Evolutionary conservation across 2,888 invertebrate species (phyloP), one percentile per base, ranked within the genome.

Genomic region (Auanema sp.): DNA sequence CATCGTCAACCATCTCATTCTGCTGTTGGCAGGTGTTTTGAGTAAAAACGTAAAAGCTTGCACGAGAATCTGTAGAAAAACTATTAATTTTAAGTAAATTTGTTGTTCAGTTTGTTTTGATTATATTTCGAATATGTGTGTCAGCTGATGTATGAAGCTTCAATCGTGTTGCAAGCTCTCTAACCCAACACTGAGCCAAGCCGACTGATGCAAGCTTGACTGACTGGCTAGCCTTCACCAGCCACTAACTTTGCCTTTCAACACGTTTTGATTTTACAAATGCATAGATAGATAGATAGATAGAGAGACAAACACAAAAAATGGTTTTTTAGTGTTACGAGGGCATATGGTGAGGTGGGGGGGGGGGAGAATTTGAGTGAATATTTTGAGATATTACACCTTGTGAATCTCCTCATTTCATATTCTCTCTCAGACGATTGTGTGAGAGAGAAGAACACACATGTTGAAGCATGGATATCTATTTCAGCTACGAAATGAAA

Each of bases 1-100:
- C 24, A 44, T 33, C 12, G 33, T 12, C 18, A 55, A 18, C 33
- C 60, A 47, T 49, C 42, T 60, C 18, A 58, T 52, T 41, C 25
- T 41, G 40, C 43, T 44, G 42, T 14, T 25, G 14, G 53, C 24
- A 54, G 8, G 24, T 8, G 11, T 64, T 50, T 33, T 40, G 21
- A 43, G 54, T 58, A 54, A 63, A 60, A 56, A 56, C 25, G 40
- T 42, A n/a, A 40, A 60, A 43, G 41, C 60, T 47, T 33, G 47
- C 43, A 18, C 21, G n/a, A 43, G 18, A 57, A 43, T 51, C 59
- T 60, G 53, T 21, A 60, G 51, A 25, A 25, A 24, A 3, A 44
- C 40, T 56, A 44, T 16, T 16, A 49, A 23, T 21, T 47, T 56
- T 16, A 16, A n/a, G n/a, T n/a, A n/a, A 33, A 56, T 41, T 18